These are phyloP conservation scores for Invenusta paracnida DNA, from an alignment of 2,888 invertebrate genomes.

Conservation along the genomic window DNA sequence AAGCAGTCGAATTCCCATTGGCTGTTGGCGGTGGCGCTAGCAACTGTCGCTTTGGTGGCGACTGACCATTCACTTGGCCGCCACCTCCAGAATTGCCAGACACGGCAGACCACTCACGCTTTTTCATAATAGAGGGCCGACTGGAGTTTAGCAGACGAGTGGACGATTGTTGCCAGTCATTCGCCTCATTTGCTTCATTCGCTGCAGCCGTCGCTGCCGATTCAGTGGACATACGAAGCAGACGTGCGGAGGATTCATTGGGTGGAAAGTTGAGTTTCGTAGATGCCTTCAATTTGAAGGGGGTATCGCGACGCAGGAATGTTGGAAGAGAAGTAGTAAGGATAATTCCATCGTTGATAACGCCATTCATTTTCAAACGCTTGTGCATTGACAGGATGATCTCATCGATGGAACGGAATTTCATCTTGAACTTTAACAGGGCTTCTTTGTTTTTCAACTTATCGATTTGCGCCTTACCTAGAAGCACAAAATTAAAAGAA, in stretches of 20 bases:
- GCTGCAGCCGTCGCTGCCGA: too few relatives aligned
- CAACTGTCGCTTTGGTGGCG: not conserved
- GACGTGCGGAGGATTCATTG: not conserved
- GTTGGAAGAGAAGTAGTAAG: not conserved
- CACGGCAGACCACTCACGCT: not conserved
- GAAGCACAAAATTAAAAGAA: not conserved
- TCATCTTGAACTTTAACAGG: not conserved
- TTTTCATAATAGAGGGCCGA: not conserved
- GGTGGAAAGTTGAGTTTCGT: not conserved
- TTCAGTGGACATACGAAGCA: not conserved
- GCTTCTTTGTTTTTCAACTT: not conserved
- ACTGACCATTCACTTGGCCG: not conserved
- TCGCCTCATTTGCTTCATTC: not conserved
- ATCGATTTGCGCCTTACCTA: not conserved
- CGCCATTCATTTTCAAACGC: not conserved
- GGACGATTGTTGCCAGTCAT: not conserved
- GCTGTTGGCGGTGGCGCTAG: not conserved
- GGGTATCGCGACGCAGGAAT: not conserved
- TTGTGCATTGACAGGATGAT: not conserved
- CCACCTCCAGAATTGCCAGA: not conserved
- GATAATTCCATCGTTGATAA: not conserved
- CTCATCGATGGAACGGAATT: not conserved
- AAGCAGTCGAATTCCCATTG: not conserved
- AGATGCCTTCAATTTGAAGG: conserved; percentile 5
- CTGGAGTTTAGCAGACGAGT: not conserved